Conservation (phyloP, 2,113 vertebrate genomes). For the Thomomys bottae region DNA sequence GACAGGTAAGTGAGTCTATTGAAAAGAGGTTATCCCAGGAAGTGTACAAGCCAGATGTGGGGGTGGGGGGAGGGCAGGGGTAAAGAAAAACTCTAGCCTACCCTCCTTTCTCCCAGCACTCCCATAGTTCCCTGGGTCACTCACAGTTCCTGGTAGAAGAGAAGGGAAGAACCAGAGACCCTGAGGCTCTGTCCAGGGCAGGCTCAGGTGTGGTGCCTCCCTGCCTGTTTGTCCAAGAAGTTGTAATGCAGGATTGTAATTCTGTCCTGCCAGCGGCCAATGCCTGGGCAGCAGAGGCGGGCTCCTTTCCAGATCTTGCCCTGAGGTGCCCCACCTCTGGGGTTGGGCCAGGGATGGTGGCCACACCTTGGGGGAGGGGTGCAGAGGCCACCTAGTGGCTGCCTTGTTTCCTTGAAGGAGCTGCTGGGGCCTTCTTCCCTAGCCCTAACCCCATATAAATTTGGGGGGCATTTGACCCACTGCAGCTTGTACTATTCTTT, state of each 20-base stretch:
- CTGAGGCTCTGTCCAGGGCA: not conserved
- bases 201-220: slow-evolving; percentile 75
- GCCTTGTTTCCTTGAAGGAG: too few species aligned
- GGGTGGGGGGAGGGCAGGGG: too few species aligned
- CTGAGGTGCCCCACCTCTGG: not conserved
- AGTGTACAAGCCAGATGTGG: not conserved
- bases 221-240: slow-evolving; percentile 63
- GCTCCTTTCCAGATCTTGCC: not conserved
- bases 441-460: not conserved
- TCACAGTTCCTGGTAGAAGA: slow-evolving; percentile 24
- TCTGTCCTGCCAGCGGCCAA: slow-evolving; percentile 60
- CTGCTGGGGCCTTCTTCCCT: not conserved
- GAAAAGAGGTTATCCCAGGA: not conserved
- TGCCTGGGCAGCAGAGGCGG: not conserved
- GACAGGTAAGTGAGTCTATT: not conserved
- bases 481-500: not conserved
- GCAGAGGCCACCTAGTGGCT: not conserved
- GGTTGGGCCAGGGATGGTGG: not conserved
- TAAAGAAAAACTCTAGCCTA: rapidly evolving
- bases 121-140: slow-evolving; percentile 13
- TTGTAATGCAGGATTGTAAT: slow-evolving; percentile 58
- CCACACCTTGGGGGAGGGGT: slow-evolving; percentile 49
- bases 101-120: not conserved
- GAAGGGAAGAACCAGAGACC: not conserved
- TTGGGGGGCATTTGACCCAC: not conserved